Evolutionary conservation across 1,140 invertebrate genomes (phyloP), one percentile per base, ranked within the genome.

Genomic region (Brachionus calyciflorus): DNA sequence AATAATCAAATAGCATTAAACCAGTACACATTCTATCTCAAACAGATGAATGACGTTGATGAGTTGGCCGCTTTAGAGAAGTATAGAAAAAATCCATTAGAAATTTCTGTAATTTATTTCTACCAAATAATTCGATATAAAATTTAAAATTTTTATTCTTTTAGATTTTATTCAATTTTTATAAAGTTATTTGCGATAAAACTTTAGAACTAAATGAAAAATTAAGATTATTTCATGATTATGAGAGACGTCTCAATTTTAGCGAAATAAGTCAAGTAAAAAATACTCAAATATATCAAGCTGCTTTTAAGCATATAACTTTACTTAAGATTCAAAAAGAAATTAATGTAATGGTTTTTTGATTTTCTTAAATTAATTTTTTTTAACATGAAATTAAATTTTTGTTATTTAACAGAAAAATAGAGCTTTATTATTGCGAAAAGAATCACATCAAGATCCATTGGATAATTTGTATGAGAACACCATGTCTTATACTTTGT

Each of bases 321-420:
- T 26, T 65, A 12, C 19, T 65, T 21, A 65, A 65, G 30, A 65
- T 65, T 21, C 60, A 65, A 46, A 65, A 65, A 65, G 60, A 65
- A 44, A 65, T 65, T 41, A 12, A 30, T 21, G 60, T 65, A 63
- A 30, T 33, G 12, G 17, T 63, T 63, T 37, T n/a, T 17, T 40
- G 30, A 6, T 10, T 2, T 41, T 19, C 17, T 33, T 63, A 63
- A 63, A 63, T 17, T 24, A 63, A 63, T 7, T 19, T n/a, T 63
- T 63, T 40, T 63, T 63, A 19, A 37, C 9, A 33, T 30, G n/a
- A 9, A 30, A 10, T 21, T 63, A 17, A n/a, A n/a, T n/a, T n/a
- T n/a, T n/a, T n/a, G n/a, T n/a, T n/a, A n/a, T n/a, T n/a, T n/a
- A n/a, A n/a, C 5, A 65, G 60, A 44, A 44, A 44, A 65, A 65